These are phyloP conservation scores for Eueremaeus valkanovi DNA, from an alignment of 2,888 invertebrate genomes.

Conservation along the genomic window DNA sequence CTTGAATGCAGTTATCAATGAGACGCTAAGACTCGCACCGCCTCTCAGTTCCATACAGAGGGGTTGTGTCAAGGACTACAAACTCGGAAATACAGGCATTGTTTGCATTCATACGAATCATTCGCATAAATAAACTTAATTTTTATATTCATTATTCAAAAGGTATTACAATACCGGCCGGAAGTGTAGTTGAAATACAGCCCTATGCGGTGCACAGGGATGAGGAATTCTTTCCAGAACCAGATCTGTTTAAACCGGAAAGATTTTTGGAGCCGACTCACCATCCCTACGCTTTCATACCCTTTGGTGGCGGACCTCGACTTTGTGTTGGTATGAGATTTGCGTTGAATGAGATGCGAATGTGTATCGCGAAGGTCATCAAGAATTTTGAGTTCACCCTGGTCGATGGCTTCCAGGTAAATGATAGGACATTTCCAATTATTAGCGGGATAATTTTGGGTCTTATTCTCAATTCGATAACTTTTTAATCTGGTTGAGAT, in stretches of 20 bases:
- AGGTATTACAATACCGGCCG: constrained; percentile 37
- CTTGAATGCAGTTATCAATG: constrained; percentile 40
- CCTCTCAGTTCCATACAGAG: neutral
- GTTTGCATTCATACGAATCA: neutral
- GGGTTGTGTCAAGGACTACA: constrained; percentile 20
- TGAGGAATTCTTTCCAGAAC: constrained; percentile 33
- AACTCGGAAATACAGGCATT: constrained; percentile 28
- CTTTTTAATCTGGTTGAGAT: no score
- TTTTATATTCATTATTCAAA: neutral
- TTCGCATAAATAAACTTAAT: constrained; percentile 8
- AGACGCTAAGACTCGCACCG: constrained; percentile 37
- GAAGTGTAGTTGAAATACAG: constrained; percentile 5
- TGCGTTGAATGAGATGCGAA: constrained; percentile 37
- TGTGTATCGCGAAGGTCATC: constrained; percentile 32
- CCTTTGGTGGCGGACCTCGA: constrained; percentile 37
- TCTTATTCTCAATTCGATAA: no score
- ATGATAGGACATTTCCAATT: neutral
- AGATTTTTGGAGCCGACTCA: constrained; percentile 9
- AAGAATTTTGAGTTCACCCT: neutral
- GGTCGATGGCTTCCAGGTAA: neutral
- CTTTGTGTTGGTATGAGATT: constrained; percentile 39
- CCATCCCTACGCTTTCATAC: constrained; percentile 30
- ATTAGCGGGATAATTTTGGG: no score
- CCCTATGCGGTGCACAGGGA: constrained; percentile 23
- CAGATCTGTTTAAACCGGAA: constrained; percentile 35